Evolutionary conservation across 2,113 vertebrate species (phyloP).

Genomic region (Rhinolophus sinicus): DNA sequence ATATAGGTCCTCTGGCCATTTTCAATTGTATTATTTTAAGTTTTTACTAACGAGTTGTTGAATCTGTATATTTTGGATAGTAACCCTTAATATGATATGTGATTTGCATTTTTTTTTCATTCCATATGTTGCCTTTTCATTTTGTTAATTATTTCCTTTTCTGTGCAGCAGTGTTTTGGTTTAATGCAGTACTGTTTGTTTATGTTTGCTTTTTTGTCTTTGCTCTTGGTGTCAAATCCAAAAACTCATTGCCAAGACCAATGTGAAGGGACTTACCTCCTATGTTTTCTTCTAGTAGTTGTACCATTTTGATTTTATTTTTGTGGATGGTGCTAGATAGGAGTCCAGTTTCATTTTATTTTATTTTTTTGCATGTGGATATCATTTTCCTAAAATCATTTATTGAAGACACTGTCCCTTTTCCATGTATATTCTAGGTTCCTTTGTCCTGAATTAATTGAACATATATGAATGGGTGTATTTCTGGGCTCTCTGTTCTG

Average conservation of each 20-base stretch:
- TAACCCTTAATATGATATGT: neutral
- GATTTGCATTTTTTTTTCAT: neutral
- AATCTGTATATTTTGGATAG: neutral
- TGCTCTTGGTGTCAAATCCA: neutral
- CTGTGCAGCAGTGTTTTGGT: neutral
- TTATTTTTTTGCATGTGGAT: neutral
- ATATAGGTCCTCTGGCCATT: neutral
- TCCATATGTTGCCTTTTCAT: neutral
- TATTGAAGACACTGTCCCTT: neutral
- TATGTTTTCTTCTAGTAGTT: neutral
- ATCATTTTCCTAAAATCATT: neutral
- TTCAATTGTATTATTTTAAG: neutral
- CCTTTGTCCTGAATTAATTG: neutral
- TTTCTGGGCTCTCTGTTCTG: neutral
- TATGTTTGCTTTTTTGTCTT: neutral
- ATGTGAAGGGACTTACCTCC: neutral
- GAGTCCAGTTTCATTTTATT: neutral
- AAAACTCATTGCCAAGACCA: neutral
- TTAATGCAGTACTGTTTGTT: neutral
- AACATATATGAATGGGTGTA: neutral
- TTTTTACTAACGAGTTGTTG: neutral
- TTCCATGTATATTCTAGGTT: neutral
- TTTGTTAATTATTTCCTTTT: neutral
- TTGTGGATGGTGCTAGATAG: neutral
- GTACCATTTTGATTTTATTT: neutral